These are phyloP conservation scores for Drosophila dunni DNA, from an alignment of 1,140 invertebrate species.

Conservation along the genomic window DNA sequence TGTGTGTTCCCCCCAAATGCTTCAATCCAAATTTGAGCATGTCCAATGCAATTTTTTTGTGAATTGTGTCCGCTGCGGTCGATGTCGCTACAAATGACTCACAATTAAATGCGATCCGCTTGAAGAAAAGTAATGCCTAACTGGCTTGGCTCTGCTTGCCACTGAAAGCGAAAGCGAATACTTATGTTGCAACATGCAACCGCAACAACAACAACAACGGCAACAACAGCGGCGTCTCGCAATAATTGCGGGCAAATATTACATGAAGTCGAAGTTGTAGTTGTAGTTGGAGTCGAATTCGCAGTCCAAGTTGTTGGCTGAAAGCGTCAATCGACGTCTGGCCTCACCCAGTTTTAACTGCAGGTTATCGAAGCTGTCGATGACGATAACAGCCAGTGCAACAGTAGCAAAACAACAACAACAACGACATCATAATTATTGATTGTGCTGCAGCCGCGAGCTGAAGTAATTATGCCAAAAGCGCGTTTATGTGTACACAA, in stretches of 20 bases:
- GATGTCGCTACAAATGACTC: conserved; percentile 64
- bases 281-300: conserved; percentile 25
- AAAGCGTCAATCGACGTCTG: conserved; percentile 15
- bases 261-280: conserved; percentile 47
- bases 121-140: conserved; percentile 41
- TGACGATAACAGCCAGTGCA: conserved; percentile 55
- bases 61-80: conserved; percentile 58
- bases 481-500: conserved; percentile 62
- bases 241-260: conserved; percentile 79
- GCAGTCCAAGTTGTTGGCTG: conserved; percentile 19
- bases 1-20: not conserved
- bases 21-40: not conserved
- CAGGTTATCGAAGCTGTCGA: conserved; percentile 62
- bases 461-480: conserved; percentile 73
- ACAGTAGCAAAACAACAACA: conserved; percentile 42
- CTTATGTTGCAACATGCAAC: conserved; percentile 77
- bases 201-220: conserved; percentile 57
- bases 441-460: conserved; percentile 44
- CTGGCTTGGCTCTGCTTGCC: conserved; percentile 40
- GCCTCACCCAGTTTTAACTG: conserved; percentile 49
- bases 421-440: conserved; percentile 75
- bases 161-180: conserved; percentile 71
- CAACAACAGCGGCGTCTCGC: conserved; percentile 59
- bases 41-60: conserved; percentile 8
- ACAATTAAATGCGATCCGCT: conserved; percentile 65